Conservation (phyloP, 2,113 vertebrate genomes). For the Cygnus atratus region DNA sequence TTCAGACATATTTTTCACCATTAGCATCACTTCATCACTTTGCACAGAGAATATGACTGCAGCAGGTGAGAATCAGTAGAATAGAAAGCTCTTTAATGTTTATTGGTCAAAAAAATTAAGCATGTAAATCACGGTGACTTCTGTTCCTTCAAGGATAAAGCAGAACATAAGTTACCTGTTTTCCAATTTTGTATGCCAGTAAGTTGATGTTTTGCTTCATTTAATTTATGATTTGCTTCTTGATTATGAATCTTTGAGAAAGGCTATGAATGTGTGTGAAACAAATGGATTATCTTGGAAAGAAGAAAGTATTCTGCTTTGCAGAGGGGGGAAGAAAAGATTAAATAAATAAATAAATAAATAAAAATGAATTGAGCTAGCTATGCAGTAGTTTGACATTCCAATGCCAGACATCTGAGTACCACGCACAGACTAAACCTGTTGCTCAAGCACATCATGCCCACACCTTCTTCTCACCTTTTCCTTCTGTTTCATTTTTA, state of each 20-base stretch:
- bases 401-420: background rate
- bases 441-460: accelerated
- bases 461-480: background rate
- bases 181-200: background rate
- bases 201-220: background rate
- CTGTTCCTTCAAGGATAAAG: background rate
- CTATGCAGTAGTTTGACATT: background rate
- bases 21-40: background rate
- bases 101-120: background rate
- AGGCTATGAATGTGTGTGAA: background rate
- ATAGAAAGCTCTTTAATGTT: background rate
- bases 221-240: constrained; percentile 16
- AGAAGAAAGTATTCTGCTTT: background rate
- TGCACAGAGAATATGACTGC: background rate
- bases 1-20: background rate
- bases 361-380: background rate
- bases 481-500: background rate
- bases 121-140: background rate
- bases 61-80: background rate
- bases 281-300: background rate
- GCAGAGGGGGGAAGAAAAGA: background rate
- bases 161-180: constrained; percentile 2
- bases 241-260: constrained; percentile 20
- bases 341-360: background rate
- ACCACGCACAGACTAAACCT: background rate